Evolutionary conservation across 2,797 vertebrate genomes (phyloP), one percentile per base, ranked within the genome.

Genomic region (Sparidentex hasta): DNA sequence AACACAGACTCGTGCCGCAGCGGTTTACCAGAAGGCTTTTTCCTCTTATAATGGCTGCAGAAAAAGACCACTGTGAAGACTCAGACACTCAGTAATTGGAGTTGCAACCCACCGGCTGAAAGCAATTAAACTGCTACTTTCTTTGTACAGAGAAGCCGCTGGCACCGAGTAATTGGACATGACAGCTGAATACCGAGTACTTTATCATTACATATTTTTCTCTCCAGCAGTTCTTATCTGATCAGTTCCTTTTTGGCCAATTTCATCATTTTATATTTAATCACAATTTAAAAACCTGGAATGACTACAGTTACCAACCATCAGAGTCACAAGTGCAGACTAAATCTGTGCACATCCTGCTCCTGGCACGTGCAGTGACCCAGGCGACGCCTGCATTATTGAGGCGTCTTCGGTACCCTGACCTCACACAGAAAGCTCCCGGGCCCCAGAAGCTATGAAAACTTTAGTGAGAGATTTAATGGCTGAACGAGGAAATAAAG

Each of bases 311-410:
- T 41, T 71, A 33, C 46, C 57, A 33, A 65, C 65, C 59, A 57
- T n/a, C 29, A 44, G 62, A 29, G 57, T 52, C 18, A 23, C 18
- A 52, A 64, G 58, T 17, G n/a, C 68, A 72, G 51, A 57, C 33
- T 62, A 41, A 62, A 71, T 76, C 70, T 55, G 41, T 70, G 27
- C 48, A 71, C 64, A 47, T 76, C 52, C 33, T 68, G 48, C 63
- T 12, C 44, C 44, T 46, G 44, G 69, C 3, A 56, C 50, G 33
- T 57, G 48, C 58, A 44, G 62, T 63, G 52, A 70, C 76, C 66
- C 47, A 11, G 50, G 76, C 48, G 44, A 27, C 41, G n/a, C 74
- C 71, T 89, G 72, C 81, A 76, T 86, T 82, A 87, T 86, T 85
- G 72, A 90, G 67, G 20, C 80, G 66, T 20, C 23, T 66, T 1